Percentiles rank a stretch among this genome's conserved stretches.
Conservation (phyloP, 1,140 invertebrate species). For the Ooceraea biroi region DNA sequence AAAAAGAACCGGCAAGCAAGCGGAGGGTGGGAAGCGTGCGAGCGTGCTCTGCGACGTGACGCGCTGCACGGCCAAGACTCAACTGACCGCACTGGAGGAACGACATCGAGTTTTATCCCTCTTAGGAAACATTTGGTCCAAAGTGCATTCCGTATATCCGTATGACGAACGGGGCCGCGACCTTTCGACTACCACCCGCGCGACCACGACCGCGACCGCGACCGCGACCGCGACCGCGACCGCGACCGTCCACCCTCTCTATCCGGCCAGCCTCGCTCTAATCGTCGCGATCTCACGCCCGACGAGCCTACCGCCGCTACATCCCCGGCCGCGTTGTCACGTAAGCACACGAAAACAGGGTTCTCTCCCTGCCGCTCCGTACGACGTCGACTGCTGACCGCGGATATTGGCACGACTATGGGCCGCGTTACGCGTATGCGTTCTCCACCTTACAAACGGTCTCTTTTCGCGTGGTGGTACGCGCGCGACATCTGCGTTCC, state of each 20-base stretch:
- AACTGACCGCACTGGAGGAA: slow-evolving; percentile 84
- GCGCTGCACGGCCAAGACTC: slow-evolving; percentile 77
- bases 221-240: slow-evolving; percentile 37
- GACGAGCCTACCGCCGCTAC: no score
- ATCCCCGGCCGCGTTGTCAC: no score
- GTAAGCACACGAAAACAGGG: no score
- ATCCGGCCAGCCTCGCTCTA: no score
- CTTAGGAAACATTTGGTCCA: slow-evolving; percentile 83
- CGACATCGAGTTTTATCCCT: slow-evolving; percentile 81
- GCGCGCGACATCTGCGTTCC: neutral
- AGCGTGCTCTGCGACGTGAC: slow-evolving; percentile 33
- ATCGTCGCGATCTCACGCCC: no score
- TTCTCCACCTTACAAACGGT: neutral
- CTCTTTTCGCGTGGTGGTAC: neutral
- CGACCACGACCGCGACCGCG: slow-evolving; percentile 40
- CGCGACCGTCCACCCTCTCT: slow-evolving; percentile 28
- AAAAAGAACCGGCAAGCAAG: neutral
- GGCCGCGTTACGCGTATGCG: neutral
- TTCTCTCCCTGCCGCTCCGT: no score
- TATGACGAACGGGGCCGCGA: slow-evolving; percentile 82
- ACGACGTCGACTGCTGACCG: slow-evolving; percentile 2
- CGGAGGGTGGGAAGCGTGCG: neutral
- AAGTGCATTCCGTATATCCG: slow-evolving; percentile 82
- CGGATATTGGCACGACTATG: slow-evolving; percentile 3
- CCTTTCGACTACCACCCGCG: slow-evolving; percentile 73